Conservation (phyloP, 2,888 invertebrate species). For the Phengaris arion region DNA sequence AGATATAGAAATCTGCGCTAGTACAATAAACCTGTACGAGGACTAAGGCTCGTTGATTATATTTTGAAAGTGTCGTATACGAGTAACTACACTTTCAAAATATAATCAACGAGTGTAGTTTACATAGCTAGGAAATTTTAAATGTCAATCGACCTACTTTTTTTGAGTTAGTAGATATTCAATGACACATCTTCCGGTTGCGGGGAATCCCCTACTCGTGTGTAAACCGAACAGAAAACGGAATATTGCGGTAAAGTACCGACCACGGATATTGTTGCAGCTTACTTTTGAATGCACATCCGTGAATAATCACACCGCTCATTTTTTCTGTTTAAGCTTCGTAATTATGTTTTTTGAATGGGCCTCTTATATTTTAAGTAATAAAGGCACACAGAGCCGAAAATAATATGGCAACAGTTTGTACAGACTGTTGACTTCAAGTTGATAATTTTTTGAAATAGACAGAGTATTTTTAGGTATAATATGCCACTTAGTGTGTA, state of each 20-base stretch:
- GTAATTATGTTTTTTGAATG: not conserved
- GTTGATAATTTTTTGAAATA: too few species aligned
- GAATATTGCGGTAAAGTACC: constrained; percentile 6
- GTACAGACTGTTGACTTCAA: too few species aligned
- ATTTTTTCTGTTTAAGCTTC: constrained; percentile 8
- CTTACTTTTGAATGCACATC: constrained; percentile 21
- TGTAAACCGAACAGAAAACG: constrained; percentile 13
- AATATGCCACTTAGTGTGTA: too few species aligned
- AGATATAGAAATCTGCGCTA: too few species aligned
- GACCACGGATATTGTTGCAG: constrained; percentile 18
- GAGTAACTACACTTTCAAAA: too few species aligned
- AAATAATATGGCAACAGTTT: not conserved
- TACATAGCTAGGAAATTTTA: too few species aligned
- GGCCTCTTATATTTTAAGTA: constrained; percentile 14
- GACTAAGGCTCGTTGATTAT: too few species aligned
- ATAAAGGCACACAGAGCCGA: not conserved
- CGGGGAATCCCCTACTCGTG: not conserved
- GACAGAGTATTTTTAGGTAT: too few species aligned
- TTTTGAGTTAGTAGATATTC: not conserved
- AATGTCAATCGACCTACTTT: not conserved
- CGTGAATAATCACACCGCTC: not conserved
- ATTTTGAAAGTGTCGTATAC: too few species aligned
- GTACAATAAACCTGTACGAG: too few species aligned
- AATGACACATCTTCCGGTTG: not conserved
- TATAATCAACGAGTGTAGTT: too few species aligned